Evolutionary conservation across 2,888 invertebrate species (phyloP).

Genomic region (Helicoverpa assulta): DNA sequence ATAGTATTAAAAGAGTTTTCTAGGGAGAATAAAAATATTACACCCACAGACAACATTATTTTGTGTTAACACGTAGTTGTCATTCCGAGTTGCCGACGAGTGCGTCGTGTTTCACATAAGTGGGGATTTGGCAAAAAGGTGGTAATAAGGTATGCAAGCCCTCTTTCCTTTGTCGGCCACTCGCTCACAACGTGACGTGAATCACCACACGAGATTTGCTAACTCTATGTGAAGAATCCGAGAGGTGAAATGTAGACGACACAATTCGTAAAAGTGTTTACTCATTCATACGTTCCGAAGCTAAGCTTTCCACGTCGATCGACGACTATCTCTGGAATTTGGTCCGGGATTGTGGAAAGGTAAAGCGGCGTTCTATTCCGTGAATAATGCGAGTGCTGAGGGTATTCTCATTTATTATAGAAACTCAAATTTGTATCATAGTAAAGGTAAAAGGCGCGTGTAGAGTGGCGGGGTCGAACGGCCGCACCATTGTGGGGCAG

Average conservation of each 20-base stretch:
- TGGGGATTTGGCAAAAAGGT: conserved; percentile 88
- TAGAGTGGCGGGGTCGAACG: conserved; percentile 83
- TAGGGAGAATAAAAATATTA: conserved; percentile 62
- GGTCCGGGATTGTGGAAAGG: conserved; percentile 65
- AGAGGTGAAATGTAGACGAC: conserved; percentile 78
- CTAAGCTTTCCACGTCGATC: conserved; percentile 68
- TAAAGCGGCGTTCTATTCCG: conserved; percentile 69
- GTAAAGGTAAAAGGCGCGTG: conserved; percentile 84
- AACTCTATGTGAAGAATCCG: conserved; percentile 80
- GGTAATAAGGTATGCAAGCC: conserved; percentile 90
- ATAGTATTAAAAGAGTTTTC: conserved; percentile 47
- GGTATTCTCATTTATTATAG: conserved; percentile 84
- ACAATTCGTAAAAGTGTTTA: conserved; percentile 80
- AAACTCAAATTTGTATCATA: conserved; percentile 87
- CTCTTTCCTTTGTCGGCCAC: conserved; percentile 90
- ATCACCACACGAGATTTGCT: conserved; percentile 83
- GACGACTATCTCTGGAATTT: conserved; percentile 66
- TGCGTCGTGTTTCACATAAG: conserved; percentile 87
- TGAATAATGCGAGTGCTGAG: conserved; percentile 72
- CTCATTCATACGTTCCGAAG: conserved; percentile 75
- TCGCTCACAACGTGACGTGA: conserved; percentile 87
- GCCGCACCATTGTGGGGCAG: conserved; percentile 87
- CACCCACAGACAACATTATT: conserved; percentile 65
- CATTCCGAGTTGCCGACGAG: conserved; percentile 81
- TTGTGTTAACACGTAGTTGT: conserved; percentile 79